A percentile compares a stretch with the other conserved stretches of the same genome.
Evolutionary conservation across 2,797 vertebrate genomes (phyloP).

Genomic region (Chaetophractus vellerosus): DNA sequence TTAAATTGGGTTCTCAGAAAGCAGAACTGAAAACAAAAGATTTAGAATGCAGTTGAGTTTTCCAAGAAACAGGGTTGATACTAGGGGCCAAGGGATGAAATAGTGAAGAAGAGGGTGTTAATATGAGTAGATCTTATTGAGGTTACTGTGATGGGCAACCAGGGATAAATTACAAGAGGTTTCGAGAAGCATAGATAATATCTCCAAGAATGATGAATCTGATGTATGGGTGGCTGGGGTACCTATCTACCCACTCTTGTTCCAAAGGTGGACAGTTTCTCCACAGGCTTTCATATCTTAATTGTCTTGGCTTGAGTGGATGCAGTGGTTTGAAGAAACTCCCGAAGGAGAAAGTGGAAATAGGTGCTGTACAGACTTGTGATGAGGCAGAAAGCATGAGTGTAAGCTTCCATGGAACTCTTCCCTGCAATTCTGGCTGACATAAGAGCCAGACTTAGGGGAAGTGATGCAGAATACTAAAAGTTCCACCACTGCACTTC

Average conservation of each 20-base stretch:
- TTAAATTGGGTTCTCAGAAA: background rate
- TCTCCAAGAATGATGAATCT: background rate
- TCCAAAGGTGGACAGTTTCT: background rate
- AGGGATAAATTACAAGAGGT: background rate
- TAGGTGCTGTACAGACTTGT: fast-evolving
- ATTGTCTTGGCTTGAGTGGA: background rate
- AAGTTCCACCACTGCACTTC: background rate
- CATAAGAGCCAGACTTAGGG: background rate
- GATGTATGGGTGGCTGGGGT: background rate
- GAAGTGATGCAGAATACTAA: background rate
- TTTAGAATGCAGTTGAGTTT: background rate
- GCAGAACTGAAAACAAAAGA: background rate
- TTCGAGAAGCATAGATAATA: background rate
- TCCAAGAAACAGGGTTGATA: background rate
- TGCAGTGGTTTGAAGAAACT: background rate
- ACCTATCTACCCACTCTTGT: fast-evolving
- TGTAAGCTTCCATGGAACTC: too few species aligned
- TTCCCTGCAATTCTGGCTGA: background rate
- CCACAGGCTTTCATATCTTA: background rate
- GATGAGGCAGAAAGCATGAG: background rate
- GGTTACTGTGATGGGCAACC: background rate
- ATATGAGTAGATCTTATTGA: background rate
- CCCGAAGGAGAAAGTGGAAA: background rate
- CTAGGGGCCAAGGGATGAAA: background rate
- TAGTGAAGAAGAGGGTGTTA: background rate